These are phyloP conservation scores for Scolopax rusticola DNA, from an alignment of 2,797 vertebrate species.

Conservation along the genomic window DNA sequence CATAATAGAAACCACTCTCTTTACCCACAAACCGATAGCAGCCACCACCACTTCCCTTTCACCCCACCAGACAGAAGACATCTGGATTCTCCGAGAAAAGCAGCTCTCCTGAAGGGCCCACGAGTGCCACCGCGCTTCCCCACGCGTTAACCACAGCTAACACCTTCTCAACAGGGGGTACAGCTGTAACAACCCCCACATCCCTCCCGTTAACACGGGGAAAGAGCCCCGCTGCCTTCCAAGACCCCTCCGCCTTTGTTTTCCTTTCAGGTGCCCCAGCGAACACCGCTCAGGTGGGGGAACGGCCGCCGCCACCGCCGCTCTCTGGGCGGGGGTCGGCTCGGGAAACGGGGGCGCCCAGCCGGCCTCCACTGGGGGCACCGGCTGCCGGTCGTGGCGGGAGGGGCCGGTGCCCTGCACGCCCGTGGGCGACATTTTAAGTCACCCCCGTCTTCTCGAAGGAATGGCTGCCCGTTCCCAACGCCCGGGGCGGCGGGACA, in stretches of 20 bases:
- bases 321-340: neutral
- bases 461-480: neutral
- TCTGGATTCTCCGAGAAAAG: neutral
- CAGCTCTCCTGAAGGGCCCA: neutral
- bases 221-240: neutral
- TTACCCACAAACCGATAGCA: neutral
- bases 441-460: neutral
- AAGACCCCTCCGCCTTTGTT: neutral
- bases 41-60: neutral
- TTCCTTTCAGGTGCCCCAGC: neutral
- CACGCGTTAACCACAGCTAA: neutral
- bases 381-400: neutral
- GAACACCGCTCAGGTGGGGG: neutral
- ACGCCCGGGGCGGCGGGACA: neutral
- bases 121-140: neutral
- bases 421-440: neutral
- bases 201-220: neutral
- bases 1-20: neutral
- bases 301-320: neutral
- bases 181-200: neutral
- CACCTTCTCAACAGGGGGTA: rapidly evolving
- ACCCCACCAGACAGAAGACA: neutral
- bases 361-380: neutral
- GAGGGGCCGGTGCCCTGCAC: neutral
- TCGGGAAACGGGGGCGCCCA: neutral